phyloP scores from a whole-genome alignment of 2,888 invertebrate genomes.

The Proisotoma minuta region DNA sequence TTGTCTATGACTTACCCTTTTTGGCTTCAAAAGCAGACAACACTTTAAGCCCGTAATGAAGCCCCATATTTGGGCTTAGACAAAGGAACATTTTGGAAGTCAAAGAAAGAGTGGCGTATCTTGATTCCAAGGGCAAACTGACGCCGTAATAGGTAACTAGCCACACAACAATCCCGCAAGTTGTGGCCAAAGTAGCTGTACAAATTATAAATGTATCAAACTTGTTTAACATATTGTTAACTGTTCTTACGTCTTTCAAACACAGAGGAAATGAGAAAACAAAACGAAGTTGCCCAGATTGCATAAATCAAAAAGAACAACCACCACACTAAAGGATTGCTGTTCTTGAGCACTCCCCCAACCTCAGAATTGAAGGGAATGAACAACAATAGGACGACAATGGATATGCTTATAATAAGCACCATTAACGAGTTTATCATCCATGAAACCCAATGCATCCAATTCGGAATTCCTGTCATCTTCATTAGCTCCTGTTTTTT shows the following conservation, averaged over 20 bases:
- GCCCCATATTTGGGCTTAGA: conserved; percentile 48
- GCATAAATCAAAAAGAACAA: conserved; percentile 52
- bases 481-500: conserved; percentile 56
- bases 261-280: conserved; percentile 52
- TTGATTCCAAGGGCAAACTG: conserved; percentile 29
- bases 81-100: conserved; percentile 38
- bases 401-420: conserved; percentile 49
- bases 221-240: neutral
- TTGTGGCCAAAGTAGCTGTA: conserved; percentile 48
- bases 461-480: conserved; percentile 57
- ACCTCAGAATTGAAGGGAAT: conserved; percentile 39
- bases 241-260: conserved; percentile 52
- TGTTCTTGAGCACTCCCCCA: conserved; percentile 19
- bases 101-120: conserved; percentile 29
- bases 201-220: neutral
- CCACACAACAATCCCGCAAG: conserved; percentile 48
- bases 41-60: conserved; percentile 46
- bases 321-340: conserved; percentile 43
- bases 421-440: conserved; percentile 53
- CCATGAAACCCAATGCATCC: conserved; percentile 57
- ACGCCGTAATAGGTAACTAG: conserved; percentile 43
- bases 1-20: neutral
- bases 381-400: conserved; percentile 51
- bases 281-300: conserved; percentile 50
- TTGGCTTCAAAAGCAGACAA: conserved; percentile 44